Conservation (phyloP, 2,888 invertebrate genomes). For the Conchocele bisecta region DNA sequence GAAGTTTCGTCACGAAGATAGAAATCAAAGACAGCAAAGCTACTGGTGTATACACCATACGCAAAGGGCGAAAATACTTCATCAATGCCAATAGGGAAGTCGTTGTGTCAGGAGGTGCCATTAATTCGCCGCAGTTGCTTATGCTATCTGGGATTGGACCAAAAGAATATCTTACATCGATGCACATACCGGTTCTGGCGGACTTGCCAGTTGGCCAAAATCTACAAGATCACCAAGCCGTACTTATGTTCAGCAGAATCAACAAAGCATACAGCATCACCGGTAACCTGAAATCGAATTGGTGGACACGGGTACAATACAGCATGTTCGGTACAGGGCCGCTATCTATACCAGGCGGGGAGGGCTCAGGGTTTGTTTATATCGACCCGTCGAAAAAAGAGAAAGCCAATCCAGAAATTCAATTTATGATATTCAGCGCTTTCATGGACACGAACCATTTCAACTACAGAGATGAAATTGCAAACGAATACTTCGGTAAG, state of each 20-base stretch:
- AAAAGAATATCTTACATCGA: constrained; percentile 71
- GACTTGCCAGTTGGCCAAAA: constrained; percentile 78
- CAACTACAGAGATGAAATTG: neutral
- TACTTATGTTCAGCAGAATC: constrained; percentile 17
- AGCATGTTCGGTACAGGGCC: constrained; percentile 14
- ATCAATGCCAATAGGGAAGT: constrained; percentile 70
- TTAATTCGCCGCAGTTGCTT: constrained; percentile 76
- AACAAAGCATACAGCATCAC: constrained; percentile 2
- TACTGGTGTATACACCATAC: constrained; percentile 64
- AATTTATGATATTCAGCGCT: constrained; percentile 13
- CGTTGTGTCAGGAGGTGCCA: constrained; percentile 79
- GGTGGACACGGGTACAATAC: constrained; percentile 5
- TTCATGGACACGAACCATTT: neutral
- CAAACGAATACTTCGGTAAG: neutral
- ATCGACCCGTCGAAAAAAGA: neutral
- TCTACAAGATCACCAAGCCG: constrained; percentile 71
- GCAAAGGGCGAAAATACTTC: constrained; percentile 50
- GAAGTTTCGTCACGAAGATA: constrained; percentile 64
- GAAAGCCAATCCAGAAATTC: constrained; percentile 14
- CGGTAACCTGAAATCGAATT: neutral
- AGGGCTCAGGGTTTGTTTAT: neutral
- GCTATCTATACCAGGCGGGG: neutral
- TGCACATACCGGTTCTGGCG: constrained; percentile 73
- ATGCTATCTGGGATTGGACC: constrained; percentile 31
- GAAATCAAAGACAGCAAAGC: constrained; percentile 60